Base-by-base conservation (phyloP, 1,140 invertebrate species). In the Pteromalus puparum region DNA sequence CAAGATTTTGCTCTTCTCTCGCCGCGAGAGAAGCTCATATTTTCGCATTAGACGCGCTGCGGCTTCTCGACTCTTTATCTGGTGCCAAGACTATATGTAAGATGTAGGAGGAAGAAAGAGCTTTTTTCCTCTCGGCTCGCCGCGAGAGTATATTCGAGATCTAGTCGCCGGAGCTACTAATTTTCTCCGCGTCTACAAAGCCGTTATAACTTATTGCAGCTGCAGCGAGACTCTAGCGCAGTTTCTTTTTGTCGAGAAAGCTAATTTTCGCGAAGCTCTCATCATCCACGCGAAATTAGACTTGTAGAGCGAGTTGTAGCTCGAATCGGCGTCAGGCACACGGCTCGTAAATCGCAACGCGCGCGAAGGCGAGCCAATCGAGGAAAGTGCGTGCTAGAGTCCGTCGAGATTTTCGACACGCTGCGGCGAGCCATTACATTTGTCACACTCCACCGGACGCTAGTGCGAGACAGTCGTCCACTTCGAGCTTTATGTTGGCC, bases 1-100 rank as follows among this genome's bases (percentile, higher is more conserved):
- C 46, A 70, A 21, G n/a, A 83, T 68, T 76, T 26, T 18, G 2
- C 38, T 38, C 34, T 81, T 81, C 42, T 30, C 26, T 30, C 34
- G 6, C n/a, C n/a, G 78, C 24, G 34, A 34, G 12, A 38, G 15
- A 67, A 72, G 42, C 76, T 85, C 70, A 81, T 76, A 85, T 85
- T 85, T 85, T 24, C 61, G 26, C 24, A 85, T 81, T 85, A 85
- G 48, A 53, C 30, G 21, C 18, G 18, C 53, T 61, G 53, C 53
- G 15, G 6, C 53, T 61, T n/a, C 53, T 18, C 53, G 53, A 61
- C 21, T 61, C 18, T 61, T 18, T 61, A 7, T 61, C 46, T 48
- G 13, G 13, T 48, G 15, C 46, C 46, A 48, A 48, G 46, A 48
- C 12, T 13, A 1, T 34, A 34, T 12, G 2, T 12, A 46, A 10